phyloP scores from a whole-genome alignment of 2,888 invertebrate genomes.

The Nomada fabriciana region DNA sequence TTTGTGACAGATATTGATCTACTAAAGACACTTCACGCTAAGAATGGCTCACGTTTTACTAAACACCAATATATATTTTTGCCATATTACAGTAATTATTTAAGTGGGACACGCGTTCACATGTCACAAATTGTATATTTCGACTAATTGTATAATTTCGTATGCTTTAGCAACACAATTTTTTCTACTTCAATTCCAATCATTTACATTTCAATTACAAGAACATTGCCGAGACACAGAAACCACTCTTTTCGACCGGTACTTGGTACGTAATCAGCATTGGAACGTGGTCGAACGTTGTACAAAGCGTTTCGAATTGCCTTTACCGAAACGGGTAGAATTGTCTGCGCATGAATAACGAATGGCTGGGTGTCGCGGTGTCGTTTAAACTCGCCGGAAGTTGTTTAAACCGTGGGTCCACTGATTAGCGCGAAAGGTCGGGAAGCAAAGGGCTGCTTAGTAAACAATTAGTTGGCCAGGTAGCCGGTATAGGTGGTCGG shows the following conservation, averaged over 20 bases:
- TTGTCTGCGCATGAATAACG: conserved; percentile 57
- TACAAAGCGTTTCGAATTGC: conserved; percentile 30
- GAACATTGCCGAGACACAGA: not conserved
- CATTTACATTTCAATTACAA: too few species aligned
- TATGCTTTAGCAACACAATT: not conserved
- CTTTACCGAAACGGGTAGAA: conserved; percentile 11
- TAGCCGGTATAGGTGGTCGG: conserved; percentile 50
- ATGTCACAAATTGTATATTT: not conserved
- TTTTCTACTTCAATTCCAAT: too few species aligned
- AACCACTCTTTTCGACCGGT: not conserved
- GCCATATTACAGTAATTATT: not conserved
- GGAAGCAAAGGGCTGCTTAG: conserved; percentile 70
- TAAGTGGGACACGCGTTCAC: not conserved
- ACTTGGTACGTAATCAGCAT: not conserved
- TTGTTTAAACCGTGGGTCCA: conserved; percentile 60
- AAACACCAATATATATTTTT: too few species aligned
- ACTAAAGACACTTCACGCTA: too few species aligned
- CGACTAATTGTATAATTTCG: not conserved
- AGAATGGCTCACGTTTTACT: too few species aligned
- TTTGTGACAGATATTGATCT: not conserved
- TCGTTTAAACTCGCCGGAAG: conserved; percentile 56
- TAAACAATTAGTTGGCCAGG: conserved; percentile 77
- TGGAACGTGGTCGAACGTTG: not conserved
- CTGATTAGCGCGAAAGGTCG: conserved; percentile 64
- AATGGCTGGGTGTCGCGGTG: conserved; percentile 49